Conservation (phyloP, 2,888 invertebrate genomes). For the Ichneumoninae sp. region DNA sequence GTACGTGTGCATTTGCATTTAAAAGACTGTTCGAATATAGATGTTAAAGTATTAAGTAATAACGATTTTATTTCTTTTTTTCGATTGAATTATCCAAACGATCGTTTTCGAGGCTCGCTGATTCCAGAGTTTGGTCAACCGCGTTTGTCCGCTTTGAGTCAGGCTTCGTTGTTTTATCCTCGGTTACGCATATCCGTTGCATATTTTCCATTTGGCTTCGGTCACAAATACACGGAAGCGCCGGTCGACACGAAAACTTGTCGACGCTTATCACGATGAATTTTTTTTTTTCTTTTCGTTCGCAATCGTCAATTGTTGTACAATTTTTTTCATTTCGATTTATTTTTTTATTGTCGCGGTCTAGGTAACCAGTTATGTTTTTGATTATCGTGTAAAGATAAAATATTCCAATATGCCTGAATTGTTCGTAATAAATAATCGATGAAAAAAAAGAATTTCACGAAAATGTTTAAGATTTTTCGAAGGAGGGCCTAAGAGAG, state of each 20-base stretch:
- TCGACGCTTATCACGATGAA: not conserved
- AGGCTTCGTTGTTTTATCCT: constrained; percentile 17
- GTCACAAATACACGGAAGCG: not conserved
- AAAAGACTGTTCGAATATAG: constrained; percentile 72
- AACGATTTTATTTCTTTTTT: constrained; percentile 21
- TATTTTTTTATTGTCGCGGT: not conserved
- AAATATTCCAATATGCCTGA: constrained; percentile 28
- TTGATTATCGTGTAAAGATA: constrained; percentile 4
- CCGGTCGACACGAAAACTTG: not conserved
- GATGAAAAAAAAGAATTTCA: not conserved
- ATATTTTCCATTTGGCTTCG: not conserved
- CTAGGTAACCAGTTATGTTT: constrained; percentile 4
- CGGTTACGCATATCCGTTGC: not conserved
- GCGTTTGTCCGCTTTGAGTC: not conserved
- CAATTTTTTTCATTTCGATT: constrained; percentile 1
- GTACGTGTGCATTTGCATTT: constrained; percentile 61
- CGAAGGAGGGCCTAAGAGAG: constrained; percentile 23
- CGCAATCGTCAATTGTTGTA: not conserved
- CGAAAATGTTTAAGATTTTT: not conserved
- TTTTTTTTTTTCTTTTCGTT: not conserved
- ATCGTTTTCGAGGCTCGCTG: constrained; percentile 17
- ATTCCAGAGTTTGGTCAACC: not conserved
- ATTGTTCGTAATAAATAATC: constrained; percentile 15
- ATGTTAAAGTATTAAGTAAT: constrained; percentile 69
- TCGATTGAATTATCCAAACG: constrained; percentile 33